These are phyloP conservation scores for Xiphophorus couchianus DNA, from an alignment of 2,113 vertebrate genomes.

Conservation along the genomic window DNA sequence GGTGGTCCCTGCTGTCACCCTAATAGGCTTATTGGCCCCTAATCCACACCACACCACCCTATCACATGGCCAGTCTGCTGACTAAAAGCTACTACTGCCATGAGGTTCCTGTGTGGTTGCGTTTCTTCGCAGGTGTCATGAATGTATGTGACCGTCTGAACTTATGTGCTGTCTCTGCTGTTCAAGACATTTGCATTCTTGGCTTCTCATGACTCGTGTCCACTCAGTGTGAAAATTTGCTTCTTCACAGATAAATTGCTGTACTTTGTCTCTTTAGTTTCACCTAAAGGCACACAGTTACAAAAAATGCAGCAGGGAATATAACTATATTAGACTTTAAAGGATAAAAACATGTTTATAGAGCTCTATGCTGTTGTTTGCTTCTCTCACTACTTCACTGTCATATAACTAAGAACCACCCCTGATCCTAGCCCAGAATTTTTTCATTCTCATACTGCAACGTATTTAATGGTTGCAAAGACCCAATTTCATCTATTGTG, in stretches of 20 bases:
- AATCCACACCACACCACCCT: slow-evolving; percentile 74
- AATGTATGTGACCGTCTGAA: slow-evolving; percentile 30
- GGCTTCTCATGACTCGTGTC: background rate
- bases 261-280: background rate
- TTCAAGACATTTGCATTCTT: background rate
- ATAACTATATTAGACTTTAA: background rate
- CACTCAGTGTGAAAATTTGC: background rate
- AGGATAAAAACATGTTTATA: background rate
- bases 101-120: slow-evolving; percentile 49
- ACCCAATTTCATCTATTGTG: no score
- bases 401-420: no score
- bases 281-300: background rate
- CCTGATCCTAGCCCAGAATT: no score
- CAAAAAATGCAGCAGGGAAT: background rate
- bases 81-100: slow-evolving; percentile 61
- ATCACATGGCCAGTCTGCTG: slow-evolving; percentile 78
- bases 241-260: background rate
- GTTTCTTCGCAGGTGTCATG: slow-evolving; percentile 44
- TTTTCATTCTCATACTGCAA: no score
- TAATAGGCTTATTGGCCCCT: slow-evolving; percentile 77
- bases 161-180: background rate
- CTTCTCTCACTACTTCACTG: no score
- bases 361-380: no score
- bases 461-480: no score
- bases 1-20: slow-evolving; percentile 76